A percentile compares a stretch with the other conserved stretches of the same genome.
Conservation (phyloP, 2,888 invertebrate genomes). For the Tetrapedia diversipes region DNA sequence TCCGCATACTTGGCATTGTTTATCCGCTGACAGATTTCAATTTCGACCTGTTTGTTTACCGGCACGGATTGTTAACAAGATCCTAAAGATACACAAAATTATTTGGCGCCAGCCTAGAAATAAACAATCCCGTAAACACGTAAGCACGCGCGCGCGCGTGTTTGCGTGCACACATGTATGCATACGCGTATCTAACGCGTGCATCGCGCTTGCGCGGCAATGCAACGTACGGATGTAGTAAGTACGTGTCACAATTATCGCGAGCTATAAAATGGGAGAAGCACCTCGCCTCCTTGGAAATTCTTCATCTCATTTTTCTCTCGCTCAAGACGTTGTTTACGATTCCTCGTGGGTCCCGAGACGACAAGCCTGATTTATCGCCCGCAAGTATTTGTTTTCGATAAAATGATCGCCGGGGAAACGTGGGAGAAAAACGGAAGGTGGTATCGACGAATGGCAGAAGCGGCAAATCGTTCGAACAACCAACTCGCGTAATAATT, state of each 20-base stretch:
- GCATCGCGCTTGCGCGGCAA: no score
- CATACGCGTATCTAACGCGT: no score
- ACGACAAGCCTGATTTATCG: not conserved
- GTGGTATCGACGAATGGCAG: not conserved
- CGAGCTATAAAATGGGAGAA: not conserved
- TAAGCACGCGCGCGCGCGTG: not conserved
- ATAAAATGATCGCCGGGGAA: no score
- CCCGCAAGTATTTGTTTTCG: not conserved
- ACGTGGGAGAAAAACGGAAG: not conserved
- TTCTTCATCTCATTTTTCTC: no score
- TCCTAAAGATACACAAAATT: conserved; percentile 5
- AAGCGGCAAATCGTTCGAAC: not conserved
- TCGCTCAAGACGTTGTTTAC: not conserved
- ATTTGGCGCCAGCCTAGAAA: conserved; percentile 31
- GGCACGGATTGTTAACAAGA: not conserved
- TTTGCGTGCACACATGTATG: no score
- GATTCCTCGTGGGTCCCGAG: not conserved
- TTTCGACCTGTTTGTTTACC: conserved; percentile 8
- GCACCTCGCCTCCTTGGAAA: not conserved
- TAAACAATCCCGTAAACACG: not conserved
- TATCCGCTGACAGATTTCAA: conserved; percentile 19
- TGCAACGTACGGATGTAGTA: no score
- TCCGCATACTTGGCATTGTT: conserved; percentile 29
- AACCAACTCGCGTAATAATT: conserved; percentile 38
- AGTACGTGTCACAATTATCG: no score